Conservation (phyloP, 2,113 vertebrate species). For the Saimiri boliviensis region DNA sequence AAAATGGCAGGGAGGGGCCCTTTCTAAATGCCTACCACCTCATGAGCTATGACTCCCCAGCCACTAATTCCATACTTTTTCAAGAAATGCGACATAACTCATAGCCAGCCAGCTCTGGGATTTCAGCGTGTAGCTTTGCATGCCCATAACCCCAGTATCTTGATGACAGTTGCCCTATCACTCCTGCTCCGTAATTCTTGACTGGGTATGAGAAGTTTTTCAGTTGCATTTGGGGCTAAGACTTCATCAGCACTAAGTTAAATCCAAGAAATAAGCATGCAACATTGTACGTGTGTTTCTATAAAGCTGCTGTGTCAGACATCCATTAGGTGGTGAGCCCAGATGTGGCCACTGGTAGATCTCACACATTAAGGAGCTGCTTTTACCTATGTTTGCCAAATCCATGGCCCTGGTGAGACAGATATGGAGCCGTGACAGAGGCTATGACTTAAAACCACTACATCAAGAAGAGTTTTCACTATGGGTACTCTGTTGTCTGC, state of each 20-base stretch:
- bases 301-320: slow-evolving; percentile 19
- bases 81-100: not conserved
- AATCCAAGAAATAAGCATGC: slow-evolving; percentile 57
- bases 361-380: not conserved
- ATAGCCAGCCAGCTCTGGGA: not conserved
- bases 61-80: not conserved
- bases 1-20: not conserved
- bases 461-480: not conserved
- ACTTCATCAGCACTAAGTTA: slow-evolving; percentile 45
- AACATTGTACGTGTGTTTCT: slow-evolving; percentile 17
- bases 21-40: not conserved
- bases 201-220: slow-evolving; percentile 43
- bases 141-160: not conserved
- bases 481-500: not conserved
- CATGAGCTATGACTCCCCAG: slow-evolving; percentile 46
- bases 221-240: not conserved
- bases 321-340: not conserved
- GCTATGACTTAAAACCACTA: not conserved
- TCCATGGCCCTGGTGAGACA: not conserved
- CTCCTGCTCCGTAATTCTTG: slow-evolving; percentile 55
- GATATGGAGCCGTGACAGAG: not conserved
- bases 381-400: not conserved
- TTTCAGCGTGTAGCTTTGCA: slow-evolving; percentile 12
- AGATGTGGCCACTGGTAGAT: not conserved
- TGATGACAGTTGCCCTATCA: not conserved